Evolutionary conservation across 2,888 invertebrate species (phyloP), one percentile per base, ranked within the genome.

Genomic region (Leucophenga maculata): DNA sequence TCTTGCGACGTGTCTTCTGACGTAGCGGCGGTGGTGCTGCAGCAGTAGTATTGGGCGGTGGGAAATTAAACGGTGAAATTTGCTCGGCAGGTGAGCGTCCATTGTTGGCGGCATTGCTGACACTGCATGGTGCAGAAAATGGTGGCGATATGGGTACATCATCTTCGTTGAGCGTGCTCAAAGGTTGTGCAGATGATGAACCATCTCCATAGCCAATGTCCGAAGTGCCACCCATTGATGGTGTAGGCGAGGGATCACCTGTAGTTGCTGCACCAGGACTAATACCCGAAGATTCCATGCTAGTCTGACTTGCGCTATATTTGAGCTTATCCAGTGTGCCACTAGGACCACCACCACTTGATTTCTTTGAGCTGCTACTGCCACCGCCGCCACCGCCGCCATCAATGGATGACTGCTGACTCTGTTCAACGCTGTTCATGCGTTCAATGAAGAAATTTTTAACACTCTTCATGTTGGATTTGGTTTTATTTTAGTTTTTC

Each of bases 1-100:
- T 96, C 89, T 96, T 96, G 84, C 96, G 92, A 74, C 94, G 92
- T 78, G 93, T 92, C 87, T 94, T 94, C 86, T 93, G 91, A 68
- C 74, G 88, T 89, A 91, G 88, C 90, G 91, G 74, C 69, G 78
- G 69, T 57, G 75, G 68, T 14, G 91, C 88, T 90, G 91, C 67
- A 72, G 80, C 62, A 71, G 74, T 20, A 20, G 75, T 59, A 32
- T 16, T 32, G 16, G 48, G 26, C 46, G 85, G 79, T 20, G 73
- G 59, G 70, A 83, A 83, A 57, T 80, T 84, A 55, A 84, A 83
- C 14, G 83, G 85, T 4, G 85, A 83, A 11, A 71, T 54, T 26
- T 18, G 52, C 14, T 74, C 32, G 70, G 62, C 20, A 68, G 66
- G 14, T 57, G 69, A 73, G n/a, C 59, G 60, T 26, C 68, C 69